These are phyloP conservation scores for Campylorhamphus procurvoides DNA, from an alignment of 2,113 vertebrate genomes.

Conservation along the genomic window DNA sequence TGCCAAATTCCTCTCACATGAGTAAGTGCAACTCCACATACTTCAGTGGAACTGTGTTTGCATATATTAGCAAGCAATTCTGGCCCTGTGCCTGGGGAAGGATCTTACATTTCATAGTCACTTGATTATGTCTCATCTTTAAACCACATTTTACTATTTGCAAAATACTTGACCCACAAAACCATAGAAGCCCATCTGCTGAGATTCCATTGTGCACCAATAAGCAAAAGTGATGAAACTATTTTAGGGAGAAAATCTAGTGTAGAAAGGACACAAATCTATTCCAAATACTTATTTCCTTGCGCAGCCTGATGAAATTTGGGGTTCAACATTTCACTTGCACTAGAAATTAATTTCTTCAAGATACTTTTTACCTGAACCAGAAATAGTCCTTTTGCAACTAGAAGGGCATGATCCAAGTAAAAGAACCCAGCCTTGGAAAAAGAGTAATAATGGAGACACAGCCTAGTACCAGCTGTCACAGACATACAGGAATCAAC, in stretches of 20 bases:
- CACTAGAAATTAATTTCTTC: background rate
- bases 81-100: conserved; percentile 34
- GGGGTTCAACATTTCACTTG: background rate
- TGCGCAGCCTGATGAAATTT: background rate
- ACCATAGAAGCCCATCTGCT: background rate
- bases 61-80: background rate
- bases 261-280: background rate
- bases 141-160: conserved; percentile 55
- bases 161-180: conserved; percentile 57
- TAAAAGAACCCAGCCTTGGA: background rate
- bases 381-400: background rate
- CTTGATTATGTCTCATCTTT: conserved; percentile 66
- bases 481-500: background rate
- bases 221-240: background rate
- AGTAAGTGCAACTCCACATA: background rate
- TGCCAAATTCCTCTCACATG: background rate
- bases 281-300: background rate
- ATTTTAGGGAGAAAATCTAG: background rate
- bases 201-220: background rate
- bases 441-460: background rate
- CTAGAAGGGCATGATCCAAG: background rate
- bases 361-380: background rate
- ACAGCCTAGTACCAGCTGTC: background rate
- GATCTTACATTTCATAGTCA: conserved; percentile 61
- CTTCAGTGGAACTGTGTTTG: background rate